Evolutionary conservation across 2,797 vertebrate species (phyloP), one percentile per base, ranked within the genome.

Genomic region (Pseudocheirus occidentalis): DNA sequence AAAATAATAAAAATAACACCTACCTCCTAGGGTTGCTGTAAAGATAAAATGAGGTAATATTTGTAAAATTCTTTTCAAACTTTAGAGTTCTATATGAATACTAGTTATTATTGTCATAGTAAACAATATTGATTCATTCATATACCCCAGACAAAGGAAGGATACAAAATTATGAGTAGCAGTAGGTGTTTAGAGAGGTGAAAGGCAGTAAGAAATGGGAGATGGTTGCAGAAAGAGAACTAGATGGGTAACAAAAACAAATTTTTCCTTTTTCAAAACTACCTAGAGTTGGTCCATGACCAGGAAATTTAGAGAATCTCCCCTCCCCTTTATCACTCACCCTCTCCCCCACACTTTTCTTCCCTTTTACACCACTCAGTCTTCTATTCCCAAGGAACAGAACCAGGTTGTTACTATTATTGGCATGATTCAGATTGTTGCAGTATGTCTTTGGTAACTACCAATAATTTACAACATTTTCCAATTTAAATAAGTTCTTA

Each of bases 321-420:
- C 1, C 4, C 31, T 34, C 3, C 1, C 0, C 11, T 31, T 3
- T 29, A 27, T n/a, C n/a, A n/a, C n/a, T n/a, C n/a, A n/a, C 53
- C 53, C 53, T 10, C 10, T 1, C 10, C 53, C 5, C 50, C 50
- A 52, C 62, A 66, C 16, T 40, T 73, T 73, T 62, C 13, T 66
- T 81, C n/a, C 66, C 7, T 81, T 7, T 24, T 81, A 24, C 0
- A 10, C 6, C 66, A 81, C 7, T 46, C 46, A 6, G n/a, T 40
- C 21, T 81, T 81, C 29, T 40, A 18, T 81, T 81, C n/a, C 66
- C n/a, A 81, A 46, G 18, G 66, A 18, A 40, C 9, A 81, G 18
- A 46, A 62, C 18, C 2, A 27, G 7, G 40, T 3, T 81, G 7
- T 81, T 46, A 81, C 21, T 46, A 46, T 73, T 73, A 40, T 81